Base-by-base conservation (phyloP, 2,113 vertebrate species). In the Salvelinus sp. region DNA sequence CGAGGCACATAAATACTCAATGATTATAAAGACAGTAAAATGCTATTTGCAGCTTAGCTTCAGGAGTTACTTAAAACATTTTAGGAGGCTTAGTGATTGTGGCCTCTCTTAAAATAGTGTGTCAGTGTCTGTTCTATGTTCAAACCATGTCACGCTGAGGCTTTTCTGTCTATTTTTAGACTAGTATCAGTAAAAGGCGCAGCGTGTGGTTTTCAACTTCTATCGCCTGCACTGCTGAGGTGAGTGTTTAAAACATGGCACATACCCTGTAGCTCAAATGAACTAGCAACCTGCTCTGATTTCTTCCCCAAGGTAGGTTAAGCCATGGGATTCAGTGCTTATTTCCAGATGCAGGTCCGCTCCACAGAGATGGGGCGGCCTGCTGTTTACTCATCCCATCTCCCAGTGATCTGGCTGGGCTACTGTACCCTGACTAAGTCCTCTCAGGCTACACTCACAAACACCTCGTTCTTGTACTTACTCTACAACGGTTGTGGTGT, bases 141-240 rank as follows among this genome's bases (percentile, higher is more conserved):
- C 73, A 83, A 86, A 88, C 70, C 63, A 83, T 82, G 86, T 82
- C 74, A 76, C 79, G 76, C 81, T 23, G 70, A 78, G 13, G 28
- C 73, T 60, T 77, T 54, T 74, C 73, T 33, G 60, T 86, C 85
- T 91, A 91, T 92, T 91, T 93, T 91, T 88, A 90, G 70, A 22
- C 75, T 1, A 20, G 69, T 77, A 87, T 91, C 86, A 88, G 85
- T 74, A 75, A 73, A 80, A 60, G 73, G 70, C 74, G 44, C 38
- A 44, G 38, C 9, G 38, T 44, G 38, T 44, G 38, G 7, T 9
- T 44, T 44, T 44, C 9, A 44, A 44, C 38, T 44, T 44, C 38
- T 10, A 44, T 44, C 38, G 38, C 38, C 38, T 44, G 38, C 83
- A 74, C 68, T 1, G 14, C 68, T 47, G 75, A 76, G 76, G 70